A percentile compares a stretch with the other conserved stretches of the same genome.
These are phyloP conservation scores for Hydroisotoma schaefferi DNA, from an alignment of 2,888 invertebrate species.

Conservation along the genomic window DNA sequence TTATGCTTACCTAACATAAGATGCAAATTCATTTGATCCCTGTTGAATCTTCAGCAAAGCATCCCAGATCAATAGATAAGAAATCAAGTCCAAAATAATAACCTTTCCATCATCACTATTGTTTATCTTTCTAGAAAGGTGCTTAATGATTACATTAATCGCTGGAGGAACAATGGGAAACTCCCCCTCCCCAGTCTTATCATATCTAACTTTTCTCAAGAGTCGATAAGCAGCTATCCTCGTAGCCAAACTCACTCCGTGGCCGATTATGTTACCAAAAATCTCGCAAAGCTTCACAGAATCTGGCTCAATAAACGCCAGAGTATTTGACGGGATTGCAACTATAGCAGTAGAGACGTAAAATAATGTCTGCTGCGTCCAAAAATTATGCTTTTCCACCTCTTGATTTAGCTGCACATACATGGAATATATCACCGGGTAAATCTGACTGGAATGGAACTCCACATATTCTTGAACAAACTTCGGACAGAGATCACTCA, in stretches of 20 bases:
- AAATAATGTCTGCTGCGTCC: slow-evolving; percentile 23
- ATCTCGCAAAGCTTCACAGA: slow-evolving; percentile 24
- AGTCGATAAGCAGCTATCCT: slow-evolving; percentile 31
- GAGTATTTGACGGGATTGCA: slow-evolving; percentile 33
- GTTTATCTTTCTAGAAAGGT: slow-evolving; percentile 5
- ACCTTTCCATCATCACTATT: slow-evolving; percentile 5
- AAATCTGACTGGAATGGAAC: slow-evolving; percentile 42
- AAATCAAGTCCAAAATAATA: slow-evolving; percentile 31
- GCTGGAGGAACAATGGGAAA: slow-evolving; percentile 33
- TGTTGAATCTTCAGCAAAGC: slow-evolving; percentile 41
- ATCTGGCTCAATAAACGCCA: slow-evolving; percentile 42
- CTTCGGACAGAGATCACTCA: slow-evolving; percentile 12
- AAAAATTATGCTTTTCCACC: slow-evolving; percentile 19
- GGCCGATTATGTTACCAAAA: slow-evolving; percentile 28
- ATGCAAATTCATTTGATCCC: slow-evolving; percentile 42
- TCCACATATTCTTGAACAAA: slow-evolving; percentile 40
- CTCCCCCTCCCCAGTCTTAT: slow-evolving; percentile 26
- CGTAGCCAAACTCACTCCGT: slow-evolving; percentile 16
- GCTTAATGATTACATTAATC: slow-evolving; percentile 20
- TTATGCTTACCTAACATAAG: slow-evolving; percentile 44
- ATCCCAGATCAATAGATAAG: slow-evolving; percentile 48
- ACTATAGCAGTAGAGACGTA: slow-evolving; percentile 30
- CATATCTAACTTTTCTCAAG: slow-evolving; percentile 36
- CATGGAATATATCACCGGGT: slow-evolving; percentile 38
- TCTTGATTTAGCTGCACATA: slow-evolving; percentile 32